These are phyloP conservation scores for Grallaria varia DNA, from an alignment of 2,113 vertebrate genomes.

Conservation along the genomic window DNA sequence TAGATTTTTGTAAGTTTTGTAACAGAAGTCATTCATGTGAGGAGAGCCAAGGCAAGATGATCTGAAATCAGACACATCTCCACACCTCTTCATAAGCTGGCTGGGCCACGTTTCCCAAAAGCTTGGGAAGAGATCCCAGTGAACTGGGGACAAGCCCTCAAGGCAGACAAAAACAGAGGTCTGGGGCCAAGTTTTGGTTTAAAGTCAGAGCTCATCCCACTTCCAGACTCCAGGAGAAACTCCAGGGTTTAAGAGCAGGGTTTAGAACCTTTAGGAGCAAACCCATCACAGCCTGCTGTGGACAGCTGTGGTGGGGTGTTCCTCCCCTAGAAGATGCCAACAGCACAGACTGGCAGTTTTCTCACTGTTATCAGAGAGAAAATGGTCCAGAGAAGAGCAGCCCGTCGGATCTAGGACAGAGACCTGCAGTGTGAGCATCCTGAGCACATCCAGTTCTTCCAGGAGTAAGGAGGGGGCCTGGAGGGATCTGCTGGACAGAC, in stretches of 20 bases:
- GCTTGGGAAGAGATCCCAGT: neutral
- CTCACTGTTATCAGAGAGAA: neutral
- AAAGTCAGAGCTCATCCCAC: neutral
- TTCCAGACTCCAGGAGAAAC: neutral
- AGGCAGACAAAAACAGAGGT: neutral
- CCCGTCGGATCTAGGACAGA: rapidly evolving
- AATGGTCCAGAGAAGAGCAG: neutral
- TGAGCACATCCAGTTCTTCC: neutral
- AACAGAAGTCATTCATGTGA: neutral
- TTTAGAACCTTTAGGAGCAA: neutral
- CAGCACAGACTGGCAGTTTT: neutral
- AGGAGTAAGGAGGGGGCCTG: neutral
- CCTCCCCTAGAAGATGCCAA: neutral
- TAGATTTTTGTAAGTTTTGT: neutral
- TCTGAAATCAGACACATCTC: neutral
- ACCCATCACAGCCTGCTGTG: neutral
- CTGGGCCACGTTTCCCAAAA: neutral
- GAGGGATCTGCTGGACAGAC: rapidly evolving
- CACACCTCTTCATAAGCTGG: neutral
- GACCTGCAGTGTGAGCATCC: rapidly evolving
- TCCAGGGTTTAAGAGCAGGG: neutral
- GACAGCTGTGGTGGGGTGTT: rapidly evolving
- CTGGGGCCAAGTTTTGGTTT: neutral
- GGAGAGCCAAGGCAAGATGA: neutral
- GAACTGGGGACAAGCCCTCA: neutral